These are phyloP conservation scores for Leuciscus waleckii DNA, from an alignment of 2,797 vertebrate genomes.

Conservation along the genomic window DNA sequence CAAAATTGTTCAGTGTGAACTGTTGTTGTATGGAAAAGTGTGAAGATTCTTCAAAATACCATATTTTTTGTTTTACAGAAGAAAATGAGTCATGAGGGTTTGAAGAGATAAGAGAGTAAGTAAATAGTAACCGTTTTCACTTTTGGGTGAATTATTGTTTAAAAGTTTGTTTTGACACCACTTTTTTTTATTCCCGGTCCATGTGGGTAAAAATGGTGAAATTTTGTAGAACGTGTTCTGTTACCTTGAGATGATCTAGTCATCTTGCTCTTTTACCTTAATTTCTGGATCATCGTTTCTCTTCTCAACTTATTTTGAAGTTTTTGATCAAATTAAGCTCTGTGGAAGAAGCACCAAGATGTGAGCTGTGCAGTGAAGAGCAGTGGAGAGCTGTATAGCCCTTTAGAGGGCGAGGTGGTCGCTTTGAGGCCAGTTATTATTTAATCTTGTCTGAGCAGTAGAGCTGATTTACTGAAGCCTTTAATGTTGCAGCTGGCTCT, in stretches of 20 bases:
- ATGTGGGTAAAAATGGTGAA: too few relatives aligned
- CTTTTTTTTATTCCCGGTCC: not conserved
- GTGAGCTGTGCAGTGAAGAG: not conserved
- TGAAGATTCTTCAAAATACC: not conserved
- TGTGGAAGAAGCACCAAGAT: not conserved
- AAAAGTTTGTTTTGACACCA: not conserved
- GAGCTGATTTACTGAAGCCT: constrained; percentile 10
- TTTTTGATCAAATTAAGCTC: not conserved
- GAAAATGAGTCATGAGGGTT: not conserved
- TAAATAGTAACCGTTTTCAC: not conserved
- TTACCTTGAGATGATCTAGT: not conserved
- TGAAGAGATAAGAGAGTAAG: not conserved
- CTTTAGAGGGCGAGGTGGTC: not conserved
- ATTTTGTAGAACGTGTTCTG: not conserved
- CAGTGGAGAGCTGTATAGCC: not conserved
- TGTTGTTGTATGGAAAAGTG: not conserved
- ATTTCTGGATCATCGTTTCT: not conserved
- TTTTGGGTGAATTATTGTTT: not conserved
- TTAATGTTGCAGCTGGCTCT: not conserved
- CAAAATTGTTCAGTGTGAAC: not conserved
- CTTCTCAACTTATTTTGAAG: not conserved
- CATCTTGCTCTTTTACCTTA: not conserved
- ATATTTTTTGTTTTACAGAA: not conserved
- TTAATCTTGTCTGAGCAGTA: constrained; percentile 10
- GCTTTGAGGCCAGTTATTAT: constrained; percentile 5